Evolutionary conservation across 2,888 invertebrate species (phyloP), one percentile per base, ranked within the genome.

Genomic region (Tyria jacobaeae): DNA sequence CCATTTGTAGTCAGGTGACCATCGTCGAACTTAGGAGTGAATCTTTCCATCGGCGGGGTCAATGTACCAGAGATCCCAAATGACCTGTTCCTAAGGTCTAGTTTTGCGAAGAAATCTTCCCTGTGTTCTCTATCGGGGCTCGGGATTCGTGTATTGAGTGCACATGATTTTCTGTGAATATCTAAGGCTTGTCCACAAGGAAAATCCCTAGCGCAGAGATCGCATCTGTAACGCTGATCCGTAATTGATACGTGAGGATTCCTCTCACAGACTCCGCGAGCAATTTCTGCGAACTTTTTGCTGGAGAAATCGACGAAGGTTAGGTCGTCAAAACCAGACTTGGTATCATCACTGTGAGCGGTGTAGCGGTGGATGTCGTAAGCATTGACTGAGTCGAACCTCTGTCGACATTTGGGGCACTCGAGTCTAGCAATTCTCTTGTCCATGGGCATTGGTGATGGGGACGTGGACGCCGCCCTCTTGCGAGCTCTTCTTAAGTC

Each of bases 281-380:
- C 96, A 70, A 97, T 97, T 58, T 97, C 95, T 0, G 97, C 96
- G 81, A 97, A 97, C 83, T 97, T 97, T 73, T 95, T 95, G 64
- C 95, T 96, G 0, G 97, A 96, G 82, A 97, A 98, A 81, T 97
- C 97, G n/a, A 96, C 95, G 82, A 96, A 97, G 2, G 96, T 95
- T 59, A 96, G 89, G 85, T 97, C 97, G 72, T 95, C 95, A 84
- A 96, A 96, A 17, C 96, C 96, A 1, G 95, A 89, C 50, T 96
- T 95, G 0, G 94, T 90, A 66, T 95, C 95, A 71, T 93, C 92
- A 10, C 90, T 88, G 74, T 97, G 97, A 0, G 93, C 94, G 73
- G 95, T 95, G 79, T 95, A 95, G 49, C 95, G 94, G 85, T 97
- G 97, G 41, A 96, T 92, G 76, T 96, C 96, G 66, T 97, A 94